Conservation (phyloP, 1,140 invertebrate genomes). For the Vanessa tameamea region DNA sequence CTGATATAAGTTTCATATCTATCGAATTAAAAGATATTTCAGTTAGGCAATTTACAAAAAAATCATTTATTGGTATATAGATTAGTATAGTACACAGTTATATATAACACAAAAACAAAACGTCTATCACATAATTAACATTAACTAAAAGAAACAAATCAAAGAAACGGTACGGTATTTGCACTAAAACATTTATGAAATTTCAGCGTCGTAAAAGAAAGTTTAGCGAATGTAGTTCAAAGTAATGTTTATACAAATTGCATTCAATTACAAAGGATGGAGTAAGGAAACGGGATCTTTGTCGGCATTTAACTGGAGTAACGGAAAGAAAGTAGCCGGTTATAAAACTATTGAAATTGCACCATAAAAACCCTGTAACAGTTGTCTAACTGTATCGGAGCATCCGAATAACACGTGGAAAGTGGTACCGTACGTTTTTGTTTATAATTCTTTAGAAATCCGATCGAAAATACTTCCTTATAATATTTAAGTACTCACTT, state of each 20-base stretch:
- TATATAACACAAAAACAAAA: too few relatives aligned
- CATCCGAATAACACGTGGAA: conserved; percentile 31
- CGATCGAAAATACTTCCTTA: too few relatives aligned
- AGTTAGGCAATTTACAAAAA: too few relatives aligned
- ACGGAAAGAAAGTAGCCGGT: conserved; percentile 74
- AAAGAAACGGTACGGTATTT: not conserved
- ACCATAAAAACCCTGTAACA: conserved; percentile 53
- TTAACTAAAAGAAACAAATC: not conserved
- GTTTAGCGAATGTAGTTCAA: conserved; percentile 32
- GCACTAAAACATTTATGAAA: conserved; percentile 4
- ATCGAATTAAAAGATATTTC: too few relatives aligned
- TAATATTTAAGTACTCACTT: too few relatives aligned
- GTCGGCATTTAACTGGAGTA: conserved; percentile 63
- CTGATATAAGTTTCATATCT: too few relatives aligned
- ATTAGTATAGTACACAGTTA: too few relatives aligned
- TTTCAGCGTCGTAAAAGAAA: conserved; percentile 28
- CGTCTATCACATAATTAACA: too few relatives aligned
- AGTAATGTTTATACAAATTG: conserved; percentile 19
- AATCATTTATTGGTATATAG: too few relatives aligned
- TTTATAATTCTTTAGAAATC: not conserved
- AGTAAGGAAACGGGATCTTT: conserved; percentile 50
- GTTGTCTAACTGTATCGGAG: conserved; percentile 49
- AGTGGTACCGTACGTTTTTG: conserved; percentile 16
- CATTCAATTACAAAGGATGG: conserved; percentile 38
- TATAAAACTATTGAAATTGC: conserved; percentile 64